Percentiles rank a stretch among this genome's conserved stretches.
These are phyloP conservation scores for Arrhopalites spinosus DNA, from an alignment of 2,888 invertebrate genomes.

Conservation along the genomic window DNA sequence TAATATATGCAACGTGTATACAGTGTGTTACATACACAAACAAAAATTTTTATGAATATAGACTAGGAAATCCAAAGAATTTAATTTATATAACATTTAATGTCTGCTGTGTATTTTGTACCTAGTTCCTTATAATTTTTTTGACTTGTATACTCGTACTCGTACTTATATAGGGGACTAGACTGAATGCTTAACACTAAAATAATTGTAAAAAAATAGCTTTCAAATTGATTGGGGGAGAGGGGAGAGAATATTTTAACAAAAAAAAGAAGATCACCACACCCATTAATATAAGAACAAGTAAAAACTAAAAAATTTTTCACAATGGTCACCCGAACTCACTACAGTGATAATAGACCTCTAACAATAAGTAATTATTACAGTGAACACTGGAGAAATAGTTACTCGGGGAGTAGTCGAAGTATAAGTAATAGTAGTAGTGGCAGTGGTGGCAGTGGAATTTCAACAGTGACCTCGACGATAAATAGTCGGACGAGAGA, in stretches of 20 bases:
- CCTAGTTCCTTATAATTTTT: too few species aligned
- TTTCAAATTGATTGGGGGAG: background rate
- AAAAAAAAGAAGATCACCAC: constrained; percentile 15
- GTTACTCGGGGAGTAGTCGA: background rate
- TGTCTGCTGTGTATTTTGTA: too few species aligned
- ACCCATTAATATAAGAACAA: constrained; percentile 16
- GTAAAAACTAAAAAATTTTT: background rate
- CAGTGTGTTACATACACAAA: background rate
- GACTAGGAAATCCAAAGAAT: background rate
- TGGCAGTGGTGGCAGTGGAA: background rate
- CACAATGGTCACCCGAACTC: constrained; percentile 25
- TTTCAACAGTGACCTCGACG: background rate
- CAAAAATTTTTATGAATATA: background rate
- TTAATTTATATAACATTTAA: background rate
- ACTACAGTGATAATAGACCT: constrained; percentile 9
- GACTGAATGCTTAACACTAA: background rate
- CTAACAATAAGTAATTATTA: constrained; percentile 8
- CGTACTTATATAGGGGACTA: too few species aligned
- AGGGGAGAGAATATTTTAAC: background rate
- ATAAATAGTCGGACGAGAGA: background rate
- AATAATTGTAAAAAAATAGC: background rate
- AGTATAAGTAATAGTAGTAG: background rate
- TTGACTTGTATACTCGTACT: too few species aligned
- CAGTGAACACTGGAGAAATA: background rate
- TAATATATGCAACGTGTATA: background rate